phyloP scores from a whole-genome alignment of 2,797 vertebrate species.

The Eospalax fontanierii region DNA sequence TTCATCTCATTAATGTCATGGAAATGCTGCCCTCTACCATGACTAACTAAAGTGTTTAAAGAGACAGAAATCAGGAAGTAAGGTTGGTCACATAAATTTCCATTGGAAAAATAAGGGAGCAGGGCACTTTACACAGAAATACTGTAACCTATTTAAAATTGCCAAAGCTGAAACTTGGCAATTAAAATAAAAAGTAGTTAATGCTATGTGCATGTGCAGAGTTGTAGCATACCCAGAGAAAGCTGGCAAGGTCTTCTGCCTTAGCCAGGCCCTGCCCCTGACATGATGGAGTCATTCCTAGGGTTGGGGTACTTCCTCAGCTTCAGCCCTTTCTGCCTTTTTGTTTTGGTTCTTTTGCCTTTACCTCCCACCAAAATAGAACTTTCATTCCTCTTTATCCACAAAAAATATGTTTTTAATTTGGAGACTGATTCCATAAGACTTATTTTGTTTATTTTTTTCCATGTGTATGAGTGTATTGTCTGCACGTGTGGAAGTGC shows the following conservation, averaged over 20 bases:
- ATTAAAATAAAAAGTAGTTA: background rate
- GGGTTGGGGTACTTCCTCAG: background rate
- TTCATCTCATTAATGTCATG: constrained; percentile 79
- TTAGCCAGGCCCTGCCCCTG: background rate
- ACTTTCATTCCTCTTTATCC: constrained; percentile 72
- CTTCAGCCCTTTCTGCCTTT: constrained; percentile 40
- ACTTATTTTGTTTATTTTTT: too few relatives aligned
- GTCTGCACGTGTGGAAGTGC: too few relatives aligned
- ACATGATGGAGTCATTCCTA: background rate
- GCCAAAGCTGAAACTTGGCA: constrained; percentile 52
- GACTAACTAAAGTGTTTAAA: constrained; percentile 71
- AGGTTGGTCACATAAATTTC: constrained; percentile 54
- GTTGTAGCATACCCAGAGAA: background rate
- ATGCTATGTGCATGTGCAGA: background rate
- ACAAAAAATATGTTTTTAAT: constrained; percentile 77
- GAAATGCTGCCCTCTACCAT: constrained; percentile 71
- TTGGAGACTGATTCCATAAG: constrained; percentile 69
- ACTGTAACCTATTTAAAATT: background rate
- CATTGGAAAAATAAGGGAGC: constrained; percentile 35
- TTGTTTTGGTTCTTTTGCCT: constrained; percentile 22
- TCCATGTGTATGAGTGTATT: too few relatives aligned
- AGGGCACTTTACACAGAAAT: constrained; percentile 16
- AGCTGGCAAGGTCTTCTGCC: background rate
- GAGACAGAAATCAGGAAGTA: constrained; percentile 67
- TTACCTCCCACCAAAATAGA: constrained; percentile 53